These are phyloP conservation scores for Spermophilus dauricus DNA, from an alignment of 2,113 vertebrate genomes.

Conservation along the genomic window DNA sequence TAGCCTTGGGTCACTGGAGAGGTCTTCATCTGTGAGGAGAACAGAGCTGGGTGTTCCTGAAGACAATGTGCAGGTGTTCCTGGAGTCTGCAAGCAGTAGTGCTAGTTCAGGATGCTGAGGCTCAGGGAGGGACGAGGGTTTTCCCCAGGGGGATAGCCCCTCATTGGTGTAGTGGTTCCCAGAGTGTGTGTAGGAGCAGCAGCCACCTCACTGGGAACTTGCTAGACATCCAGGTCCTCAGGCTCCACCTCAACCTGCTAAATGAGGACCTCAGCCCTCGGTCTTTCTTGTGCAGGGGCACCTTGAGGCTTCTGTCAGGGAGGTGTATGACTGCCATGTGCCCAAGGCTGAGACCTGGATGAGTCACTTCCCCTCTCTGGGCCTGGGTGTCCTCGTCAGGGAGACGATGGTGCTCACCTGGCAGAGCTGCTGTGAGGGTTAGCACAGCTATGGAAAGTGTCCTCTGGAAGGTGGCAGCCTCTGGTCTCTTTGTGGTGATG, in stretches of 20 bases:
- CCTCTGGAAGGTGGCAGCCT: accelerated
- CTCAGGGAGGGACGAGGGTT: accelerated
- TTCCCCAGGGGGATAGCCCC: too few species aligned
- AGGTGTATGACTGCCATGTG: accelerated
- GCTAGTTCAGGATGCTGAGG: background rate
- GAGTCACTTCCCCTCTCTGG: too few species aligned
- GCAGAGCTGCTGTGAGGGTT: background rate
- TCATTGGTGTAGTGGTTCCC: accelerated
- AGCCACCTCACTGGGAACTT: background rate
- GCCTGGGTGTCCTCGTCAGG: background rate
- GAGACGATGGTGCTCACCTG: background rate
- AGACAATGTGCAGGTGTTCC: too few species aligned
- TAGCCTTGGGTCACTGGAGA: background rate
- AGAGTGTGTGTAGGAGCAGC: background rate
- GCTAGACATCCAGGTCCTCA: accelerated
- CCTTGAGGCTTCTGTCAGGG: background rate
- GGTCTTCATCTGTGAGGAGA: background rate
- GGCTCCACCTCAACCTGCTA: background rate
- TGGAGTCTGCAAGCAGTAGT: accelerated
- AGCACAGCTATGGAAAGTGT: background rate
- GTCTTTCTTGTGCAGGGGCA: background rate
- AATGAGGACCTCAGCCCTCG: background rate
- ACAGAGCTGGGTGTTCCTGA: background rate
- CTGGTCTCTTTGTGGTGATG: accelerated
- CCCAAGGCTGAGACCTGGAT: background rate